Evolutionary conservation across 1,140 invertebrate species (phyloP).

Genomic region (Drosophila erecta): DNA sequence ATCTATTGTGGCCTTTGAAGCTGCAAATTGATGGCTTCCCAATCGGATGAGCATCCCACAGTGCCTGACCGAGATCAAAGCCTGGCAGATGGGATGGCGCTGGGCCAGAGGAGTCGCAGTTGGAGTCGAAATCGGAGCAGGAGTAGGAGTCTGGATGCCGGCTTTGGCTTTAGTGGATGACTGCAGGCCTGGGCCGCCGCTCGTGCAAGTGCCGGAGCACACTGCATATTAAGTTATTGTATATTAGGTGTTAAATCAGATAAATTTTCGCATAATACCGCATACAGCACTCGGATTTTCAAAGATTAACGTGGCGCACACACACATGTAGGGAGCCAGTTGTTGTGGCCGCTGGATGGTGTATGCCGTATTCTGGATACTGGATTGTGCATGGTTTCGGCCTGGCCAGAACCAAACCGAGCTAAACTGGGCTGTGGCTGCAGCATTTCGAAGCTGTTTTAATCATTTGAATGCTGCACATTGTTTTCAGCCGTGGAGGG

Average conservation of each 20-base stretch:
- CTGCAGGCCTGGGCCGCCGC: constrained; percentile 57
- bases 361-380: not conserved
- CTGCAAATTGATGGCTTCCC: not conserved
- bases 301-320: constrained; percentile 84
- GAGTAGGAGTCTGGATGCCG: constrained; percentile 21
- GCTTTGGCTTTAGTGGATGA: constrained; percentile 59
- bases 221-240: constrained; percentile 85
- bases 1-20: not conserved
- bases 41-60: not conserved
- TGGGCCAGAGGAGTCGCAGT: not conserved
- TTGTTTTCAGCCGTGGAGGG: constrained; percentile 57
- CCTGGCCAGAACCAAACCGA: constrained; percentile 18
- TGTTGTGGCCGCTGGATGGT: constrained; percentile 29
- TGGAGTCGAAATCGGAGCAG: not conserved
- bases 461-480: constrained; percentile 81
- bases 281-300: constrained; percentile 85
- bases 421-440: constrained; percentile 48
- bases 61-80: constrained; percentile 30
- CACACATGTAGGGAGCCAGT: constrained; percentile 20
- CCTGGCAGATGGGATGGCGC: constrained; percentile 14
- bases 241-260: constrained; percentile 85
- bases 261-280: constrained; percentile 85
- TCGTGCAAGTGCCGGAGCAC: constrained; percentile 73
- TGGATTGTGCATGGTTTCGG: constrained; percentile 19
- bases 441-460: constrained; percentile 75